These are phyloP conservation scores for Phaethon lepturus DNA, from an alignment of 2,113 vertebrate genomes.

Conservation along the genomic window DNA sequence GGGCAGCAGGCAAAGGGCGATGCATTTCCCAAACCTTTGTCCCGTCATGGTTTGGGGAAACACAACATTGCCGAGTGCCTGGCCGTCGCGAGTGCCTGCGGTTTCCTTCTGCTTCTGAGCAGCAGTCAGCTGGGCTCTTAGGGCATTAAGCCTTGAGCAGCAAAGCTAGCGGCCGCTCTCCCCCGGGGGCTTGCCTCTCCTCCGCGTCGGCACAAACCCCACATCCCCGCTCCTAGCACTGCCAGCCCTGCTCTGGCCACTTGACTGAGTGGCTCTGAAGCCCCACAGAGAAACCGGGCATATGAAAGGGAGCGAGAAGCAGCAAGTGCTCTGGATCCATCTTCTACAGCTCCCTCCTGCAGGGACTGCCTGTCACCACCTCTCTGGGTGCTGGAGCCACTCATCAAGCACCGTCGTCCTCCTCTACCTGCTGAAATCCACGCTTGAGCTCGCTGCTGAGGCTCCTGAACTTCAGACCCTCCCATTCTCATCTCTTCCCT, in stretches of 20 bases:
- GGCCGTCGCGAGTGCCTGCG: fast-evolving
- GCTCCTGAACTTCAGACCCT: not conserved
- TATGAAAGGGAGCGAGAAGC: not conserved
- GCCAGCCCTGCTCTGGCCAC: not conserved
- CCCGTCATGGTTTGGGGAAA: not conserved
- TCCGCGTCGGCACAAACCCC: not conserved
- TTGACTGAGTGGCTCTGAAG: not conserved
- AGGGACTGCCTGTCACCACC: not conserved
- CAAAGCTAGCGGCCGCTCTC: slow-evolving; percentile 20
- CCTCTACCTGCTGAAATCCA: not conserved
- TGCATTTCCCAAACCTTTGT: not conserved
- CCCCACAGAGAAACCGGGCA: fast-evolving
- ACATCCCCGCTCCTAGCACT: not conserved
- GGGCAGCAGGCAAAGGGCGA: slow-evolving; percentile 27
- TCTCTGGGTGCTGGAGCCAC: not conserved
- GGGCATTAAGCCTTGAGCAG: slow-evolving; percentile 44
- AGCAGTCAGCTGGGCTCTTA: slow-evolving; percentile 55
- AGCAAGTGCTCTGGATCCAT: not conserved
- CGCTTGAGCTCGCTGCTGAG: fast-evolving
- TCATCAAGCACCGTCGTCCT: not conserved
- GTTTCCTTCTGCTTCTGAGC: not conserved
- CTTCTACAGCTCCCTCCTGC: not conserved
- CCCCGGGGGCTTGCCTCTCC: not conserved
- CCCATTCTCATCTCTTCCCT: fast-evolving
- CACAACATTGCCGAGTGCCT: not conserved